Base-by-base conservation (phyloP, 1,140 invertebrate genomes). In the Polypedilum vanderplanki region DNA sequence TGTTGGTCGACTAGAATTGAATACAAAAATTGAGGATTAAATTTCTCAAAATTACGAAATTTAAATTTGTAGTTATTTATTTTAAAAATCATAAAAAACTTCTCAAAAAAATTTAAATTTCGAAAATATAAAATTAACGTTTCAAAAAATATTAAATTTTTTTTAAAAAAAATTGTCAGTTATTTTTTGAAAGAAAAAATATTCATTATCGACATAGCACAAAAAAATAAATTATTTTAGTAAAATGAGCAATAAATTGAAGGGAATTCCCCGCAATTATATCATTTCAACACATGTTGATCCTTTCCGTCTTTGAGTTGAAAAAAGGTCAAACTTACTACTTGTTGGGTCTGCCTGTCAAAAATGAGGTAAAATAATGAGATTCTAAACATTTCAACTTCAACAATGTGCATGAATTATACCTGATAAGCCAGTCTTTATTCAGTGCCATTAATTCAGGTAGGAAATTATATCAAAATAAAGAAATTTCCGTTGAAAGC, bases 341-440 rank as follows among this genome's bases (percentile, higher is more conserved):
- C 46, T 57, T 57, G 90, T 90, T 87, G 93, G 93, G 89, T 96
- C 93, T 91, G 94, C 94, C 93, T 96, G 75, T 93, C 94, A 78
- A 70, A 70, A 70, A 10, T 5, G 20, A 20, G 8, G 8, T 67
- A 70, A 70, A 70, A 18, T 22, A 70, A 57, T 70, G 65, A 18
- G 65, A 70, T 70, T 20, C 17, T n/a, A 12, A 8, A 70, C 12
- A 70, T 18, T 70, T 70, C 9, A 70, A 70, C 17, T 18, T 20
- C 17, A 70, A 70, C 20, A 70, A 70, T 57, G 12, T 57, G 12
- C 46, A 57, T 70, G 65, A 70, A 70, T 33, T 70, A 70, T 70
- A 70, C 65, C 65, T 70, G 65, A 70, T 70, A 70, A 18, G 65
- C 65, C 65, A 70, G 18, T 7, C 65, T 70, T 9, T 57, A n/a